phyloP scores from a whole-genome alignment of 2,888 invertebrate genomes.

The Piscicola geometra region DNA sequence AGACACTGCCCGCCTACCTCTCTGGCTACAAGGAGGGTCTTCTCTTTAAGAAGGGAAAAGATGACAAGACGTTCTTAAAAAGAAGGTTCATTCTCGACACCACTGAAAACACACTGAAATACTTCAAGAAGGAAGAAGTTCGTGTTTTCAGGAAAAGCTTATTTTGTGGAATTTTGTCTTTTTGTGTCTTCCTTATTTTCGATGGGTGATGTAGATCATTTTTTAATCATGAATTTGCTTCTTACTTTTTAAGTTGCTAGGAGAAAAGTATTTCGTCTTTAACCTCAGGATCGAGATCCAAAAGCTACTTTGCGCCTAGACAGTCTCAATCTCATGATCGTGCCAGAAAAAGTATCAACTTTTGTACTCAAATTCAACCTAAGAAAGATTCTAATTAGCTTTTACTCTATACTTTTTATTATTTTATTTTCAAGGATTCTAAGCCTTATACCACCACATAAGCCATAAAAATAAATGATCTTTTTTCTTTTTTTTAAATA shows the following conservation, averaged over 20 bases:
- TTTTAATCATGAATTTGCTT: too few species aligned
- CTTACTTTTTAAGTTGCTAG: background rate
- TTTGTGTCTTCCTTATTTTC: background rate
- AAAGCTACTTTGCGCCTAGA: constrained; percentile 41
- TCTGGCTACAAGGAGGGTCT: constrained; percentile 70
- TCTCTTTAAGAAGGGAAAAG: constrained; percentile 81
- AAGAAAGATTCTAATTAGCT: constrained; percentile 61
- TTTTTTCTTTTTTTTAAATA: background rate
- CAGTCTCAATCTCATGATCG: constrained; percentile 41
- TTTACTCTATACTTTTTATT: too few species aligned
- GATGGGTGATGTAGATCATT: background rate
- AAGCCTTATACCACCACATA: background rate
- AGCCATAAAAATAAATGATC: background rate
- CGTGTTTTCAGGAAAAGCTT: constrained; percentile 5
- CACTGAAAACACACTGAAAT: constrained; percentile 72
- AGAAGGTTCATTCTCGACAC: constrained; percentile 77
- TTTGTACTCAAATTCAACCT: constrained; percentile 63
- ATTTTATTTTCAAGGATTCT: too few species aligned
- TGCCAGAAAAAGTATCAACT: constrained; percentile 40
- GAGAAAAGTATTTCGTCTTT: too few species aligned
- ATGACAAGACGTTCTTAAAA: constrained; percentile 75
- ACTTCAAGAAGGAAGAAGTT: constrained; percentile 58
- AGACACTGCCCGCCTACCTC: constrained; percentile 66
- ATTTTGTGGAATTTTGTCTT: background rate
- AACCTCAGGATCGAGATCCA: constrained; percentile 42